Evolutionary conservation across 2,797 vertebrate species (phyloP), one percentile per base, ranked within the genome.

Genomic region (Coccyzus lansbergi): DNA sequence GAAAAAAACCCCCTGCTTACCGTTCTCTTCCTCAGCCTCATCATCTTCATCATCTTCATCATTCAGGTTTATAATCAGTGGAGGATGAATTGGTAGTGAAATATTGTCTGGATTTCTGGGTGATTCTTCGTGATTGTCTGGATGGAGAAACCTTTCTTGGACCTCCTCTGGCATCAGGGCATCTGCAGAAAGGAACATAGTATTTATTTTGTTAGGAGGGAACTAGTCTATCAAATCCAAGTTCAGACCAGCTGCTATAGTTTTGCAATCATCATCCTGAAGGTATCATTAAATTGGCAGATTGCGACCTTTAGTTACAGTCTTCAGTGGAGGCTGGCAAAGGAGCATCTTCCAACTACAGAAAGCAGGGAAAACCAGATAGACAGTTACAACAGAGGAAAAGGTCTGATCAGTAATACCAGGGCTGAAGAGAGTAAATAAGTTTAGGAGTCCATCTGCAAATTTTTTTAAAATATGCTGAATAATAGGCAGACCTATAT

Each of bases 61-160:
- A 49, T 25, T 96, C 49, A 97, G 89, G 64, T 95, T 95, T 89
- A 98, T 97, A 82, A 98, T 95, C 84, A 98, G 68, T 34, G 98
- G 97, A 88, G 96, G 94, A 36, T 97, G 97, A 91, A 97, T 94
- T 22, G 97, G 97, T 63, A 86, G 53, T 52, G 96, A 25, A 24
- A 22, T 44, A 44, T 44, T 96, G 65, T 97, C 95, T 71, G 95
- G 94, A 89, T 81, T 62, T 94, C 94, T 96, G 67, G 90, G 34
- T 48, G 91, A 77, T 53, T 97, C 95, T 86, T 97, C 95, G 90
- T 19, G 75, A 69, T 94, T 86, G 36, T 31, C 64, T 40, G 36
- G 68, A 76, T 88, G 58, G 75, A 88, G 85, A 92, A 85, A 91
- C 67, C 83, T 90, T 94, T 95, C 96, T 86, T 95, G 96, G 93